These are phyloP conservation scores for Scrobipalpa atriplicella DNA, from an alignment of 2,888 invertebrate genomes.

Conservation along the genomic window DNA sequence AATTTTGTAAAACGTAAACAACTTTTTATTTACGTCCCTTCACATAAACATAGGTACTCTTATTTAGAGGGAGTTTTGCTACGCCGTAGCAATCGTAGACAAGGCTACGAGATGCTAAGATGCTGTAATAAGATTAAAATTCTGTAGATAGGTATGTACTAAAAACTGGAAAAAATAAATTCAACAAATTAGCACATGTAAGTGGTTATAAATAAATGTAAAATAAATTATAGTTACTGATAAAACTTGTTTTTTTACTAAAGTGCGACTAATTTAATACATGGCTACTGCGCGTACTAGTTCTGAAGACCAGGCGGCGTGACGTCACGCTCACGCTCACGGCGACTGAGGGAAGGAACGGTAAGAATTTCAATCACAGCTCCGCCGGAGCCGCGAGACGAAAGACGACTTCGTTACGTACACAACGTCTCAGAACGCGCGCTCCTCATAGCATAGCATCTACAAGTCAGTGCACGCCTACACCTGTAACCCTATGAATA, in stretches of 20 bases:
- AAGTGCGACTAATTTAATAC: too few species aligned
- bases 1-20: neutral
- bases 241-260: too few species aligned
- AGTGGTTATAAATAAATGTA: too few species aligned
- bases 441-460: conserved; percentile 23
- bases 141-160: too few species aligned
- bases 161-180: too few species aligned
- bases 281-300: neutral
- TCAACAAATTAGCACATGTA: too few species aligned
- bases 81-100: neutral
- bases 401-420: conserved; percentile 59
- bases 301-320: neutral
- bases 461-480: conserved; percentile 28
- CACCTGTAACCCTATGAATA: conserved; percentile 29
- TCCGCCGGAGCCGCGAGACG: conserved; percentile 54
- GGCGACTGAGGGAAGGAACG: conserved; percentile 42
- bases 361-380: conserved; percentile 64
- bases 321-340: conserved; percentile 38
- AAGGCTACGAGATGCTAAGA: neutral
- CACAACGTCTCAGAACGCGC: conserved; percentile 25
- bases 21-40: neutral
- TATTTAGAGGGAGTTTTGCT: neutral
- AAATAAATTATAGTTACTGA: too few species aligned
- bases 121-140: too few species aligned
- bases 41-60: too few species aligned